Evolutionary conservation across 2,113 vertebrate species (phyloP).

Genomic region (Chunga burmeisteri): DNA sequence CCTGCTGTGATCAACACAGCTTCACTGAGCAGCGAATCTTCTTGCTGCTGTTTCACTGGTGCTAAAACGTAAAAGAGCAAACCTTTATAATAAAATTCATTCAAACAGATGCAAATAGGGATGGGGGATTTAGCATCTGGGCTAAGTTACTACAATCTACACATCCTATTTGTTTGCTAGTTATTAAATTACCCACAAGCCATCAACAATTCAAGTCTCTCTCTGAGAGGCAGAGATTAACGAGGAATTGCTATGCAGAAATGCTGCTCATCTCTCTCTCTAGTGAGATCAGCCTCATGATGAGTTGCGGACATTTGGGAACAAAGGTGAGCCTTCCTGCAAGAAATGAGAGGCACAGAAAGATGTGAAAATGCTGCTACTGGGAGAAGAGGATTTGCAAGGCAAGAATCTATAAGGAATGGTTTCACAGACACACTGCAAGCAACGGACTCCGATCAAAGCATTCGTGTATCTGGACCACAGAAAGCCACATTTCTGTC

Average conservation of each 20-base stretch:
- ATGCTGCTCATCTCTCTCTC: constrained; percentile 15
- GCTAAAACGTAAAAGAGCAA: constrained; percentile 30
- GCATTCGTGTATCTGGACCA: not conserved
- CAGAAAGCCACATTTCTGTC: not conserved
- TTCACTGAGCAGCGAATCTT: constrained; percentile 17
- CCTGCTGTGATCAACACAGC: constrained; percentile 57
- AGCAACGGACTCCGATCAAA: not conserved
- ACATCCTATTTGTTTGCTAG: constrained; percentile 54
- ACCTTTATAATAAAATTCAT: constrained; percentile 16
- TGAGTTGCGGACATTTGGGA: constrained; percentile 34
- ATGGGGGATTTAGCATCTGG: constrained; percentile 45
- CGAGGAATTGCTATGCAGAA: constrained; percentile 56
- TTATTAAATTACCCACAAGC: constrained; percentile 69
- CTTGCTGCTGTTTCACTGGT: not conserved
- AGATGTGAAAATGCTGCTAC: not conserved
- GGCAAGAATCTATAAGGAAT: constrained; percentile 1
- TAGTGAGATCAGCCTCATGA: constrained; percentile 13
- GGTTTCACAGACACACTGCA: not conserved
- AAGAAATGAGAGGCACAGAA: constrained; percentile 4
- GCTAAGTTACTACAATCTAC: constrained; percentile 43
- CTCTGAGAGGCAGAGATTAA: constrained; percentile 65
- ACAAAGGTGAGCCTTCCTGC: constrained; percentile 47
- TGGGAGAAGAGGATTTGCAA: not conserved
- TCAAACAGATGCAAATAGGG: constrained; percentile 55
- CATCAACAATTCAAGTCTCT: constrained; percentile 53